Conservation (phyloP, 30 jellyfish, hydroid and myxozoan species). For the Aurelia sp. region DNA sequence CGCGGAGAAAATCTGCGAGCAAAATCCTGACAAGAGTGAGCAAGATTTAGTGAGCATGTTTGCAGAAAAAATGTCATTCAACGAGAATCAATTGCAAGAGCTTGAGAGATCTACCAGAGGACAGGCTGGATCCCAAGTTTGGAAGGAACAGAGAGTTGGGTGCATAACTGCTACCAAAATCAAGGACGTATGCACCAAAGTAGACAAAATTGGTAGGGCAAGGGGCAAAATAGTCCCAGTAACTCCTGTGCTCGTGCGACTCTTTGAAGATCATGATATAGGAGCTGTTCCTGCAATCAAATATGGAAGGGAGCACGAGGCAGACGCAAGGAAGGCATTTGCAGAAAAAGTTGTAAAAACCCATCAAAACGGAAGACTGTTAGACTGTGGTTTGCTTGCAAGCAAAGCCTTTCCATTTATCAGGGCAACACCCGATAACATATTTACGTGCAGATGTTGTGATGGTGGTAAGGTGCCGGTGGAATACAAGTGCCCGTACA, state of each 20-base stretch:
- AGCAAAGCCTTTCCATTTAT: slow-evolving; percentile 13
- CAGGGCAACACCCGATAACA: slow-evolving; percentile 49
- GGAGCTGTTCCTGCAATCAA: slow-evolving; percentile 20
- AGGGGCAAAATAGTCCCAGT: neutral
- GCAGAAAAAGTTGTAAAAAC: neutral
- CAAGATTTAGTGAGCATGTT: neutral
- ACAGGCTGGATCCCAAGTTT: neutral
- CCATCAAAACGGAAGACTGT: slow-evolving; percentile 16
- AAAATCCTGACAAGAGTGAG: neutral
- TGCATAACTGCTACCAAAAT: slow-evolving; percentile 61
- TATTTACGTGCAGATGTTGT: slow-evolving; percentile 38
- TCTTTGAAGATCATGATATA: neutral
- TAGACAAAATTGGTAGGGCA: neutral
- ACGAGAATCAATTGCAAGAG: slow-evolving; percentile 1
- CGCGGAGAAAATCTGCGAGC: neutral
- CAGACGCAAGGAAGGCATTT: slow-evolving; percentile 34
- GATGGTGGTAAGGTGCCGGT: slow-evolving; percentile 4
- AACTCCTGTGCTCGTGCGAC: slow-evolving; percentile 8
- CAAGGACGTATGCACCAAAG: slow-evolving; percentile 25
- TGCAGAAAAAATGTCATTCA: neutral
- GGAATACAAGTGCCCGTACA: slow-evolving; percentile 37
- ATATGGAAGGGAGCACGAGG: slow-evolving; percentile 28
- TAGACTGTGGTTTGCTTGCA: slow-evolving; percentile 26
- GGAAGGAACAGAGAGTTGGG: slow-evolving; percentile 51
- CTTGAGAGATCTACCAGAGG: slow-evolving; percentile 30